Evolutionary conservation across 2,113 vertebrate genomes (phyloP).

Genomic region (Notarius quadriscutis): DNA sequence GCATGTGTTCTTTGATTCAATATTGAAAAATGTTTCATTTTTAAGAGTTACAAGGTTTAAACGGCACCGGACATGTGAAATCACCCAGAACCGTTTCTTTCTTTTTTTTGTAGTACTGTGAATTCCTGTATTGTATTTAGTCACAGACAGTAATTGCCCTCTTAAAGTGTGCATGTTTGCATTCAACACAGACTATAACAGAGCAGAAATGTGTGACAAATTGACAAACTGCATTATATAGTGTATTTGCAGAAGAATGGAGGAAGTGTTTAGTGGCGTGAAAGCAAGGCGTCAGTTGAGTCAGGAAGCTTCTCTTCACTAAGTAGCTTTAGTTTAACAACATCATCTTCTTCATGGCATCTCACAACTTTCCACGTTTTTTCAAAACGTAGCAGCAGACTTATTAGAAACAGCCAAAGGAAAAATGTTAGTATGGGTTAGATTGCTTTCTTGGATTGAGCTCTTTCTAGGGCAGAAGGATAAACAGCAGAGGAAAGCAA

Average conservation of each 20-base stretch:
- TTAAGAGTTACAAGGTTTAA: too few relatives aligned
- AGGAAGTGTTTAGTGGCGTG: neutral
- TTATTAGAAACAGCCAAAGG: neutral
- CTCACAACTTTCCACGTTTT: neutral
- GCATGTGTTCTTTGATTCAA: too few relatives aligned
- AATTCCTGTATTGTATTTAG: too few relatives aligned
- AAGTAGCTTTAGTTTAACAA: neutral
- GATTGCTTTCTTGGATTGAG: neutral
- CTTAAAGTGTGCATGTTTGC: too few relatives aligned
- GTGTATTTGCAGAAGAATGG: neutral
- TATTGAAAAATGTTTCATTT: too few relatives aligned
- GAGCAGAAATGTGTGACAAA: constrained; percentile 4
- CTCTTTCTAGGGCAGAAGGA: neutral
- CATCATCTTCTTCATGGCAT: neutral
- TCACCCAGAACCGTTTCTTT: too few relatives aligned
- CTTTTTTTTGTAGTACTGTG: too few relatives aligned
- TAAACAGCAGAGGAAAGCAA: neutral
- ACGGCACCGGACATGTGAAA: too few relatives aligned
- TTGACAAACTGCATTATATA: neutral
- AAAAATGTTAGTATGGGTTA: constrained; percentile 28
- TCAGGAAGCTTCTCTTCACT: constrained; percentile 10
- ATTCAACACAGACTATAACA: neutral
- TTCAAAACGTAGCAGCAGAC: neutral
- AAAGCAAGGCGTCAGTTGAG: constrained; percentile 1
- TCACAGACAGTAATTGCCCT: too few relatives aligned